Base-by-base conservation (phyloP, 2,797 vertebrate species). In the Eulemur rubriventer region DNA sequence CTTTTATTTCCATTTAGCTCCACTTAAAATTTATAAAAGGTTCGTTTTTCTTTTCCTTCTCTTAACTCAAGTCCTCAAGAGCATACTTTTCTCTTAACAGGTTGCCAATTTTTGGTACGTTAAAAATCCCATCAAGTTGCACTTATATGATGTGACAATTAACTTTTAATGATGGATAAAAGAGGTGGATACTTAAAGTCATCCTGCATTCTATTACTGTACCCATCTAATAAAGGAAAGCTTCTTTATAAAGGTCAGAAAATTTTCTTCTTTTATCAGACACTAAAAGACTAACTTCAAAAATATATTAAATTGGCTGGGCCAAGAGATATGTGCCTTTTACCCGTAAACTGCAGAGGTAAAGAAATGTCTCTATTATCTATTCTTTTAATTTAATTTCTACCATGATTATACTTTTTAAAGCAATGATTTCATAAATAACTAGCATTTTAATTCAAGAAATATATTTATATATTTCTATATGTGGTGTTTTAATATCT, bases 101-200 rank as follows among this genome's bases (percentile, higher is more conserved):
- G 65, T 92, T 98, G 83, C 81, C 89, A 97, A 82, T 88, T 97
- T 97, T 78, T 69, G 80, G 83, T 88, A 94, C 9, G 55, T 92
- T 95, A 97, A 97, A 97, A 97, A 96, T 96, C 79, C 75, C 82
- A 97, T 97, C 95, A 82, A 95, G 79, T 52, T 94, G 70, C 65
- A 90, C 61, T 97, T 96, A 93, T 1, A 55, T 85, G 85, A 93
- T 95, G 57, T 94, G 80, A 93, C 94, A 96, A 94, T 97, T 96
- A 96, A 96, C 95, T 96, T 94, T 97, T 92, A 97, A 95, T 93
- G 95, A 96, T 35, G 52, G 65, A 94, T 95, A 89, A 91, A 94
- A 95, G 79, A 89, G 65, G 48, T 87, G 38, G 80, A 93, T 96
- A 75, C 79, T 93, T 93, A 81, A 97, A 95, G 75, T 94, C 57